These are phyloP conservation scores for Dicranocentrus wangi DNA, from an alignment of 2,888 invertebrate genomes.

Conservation along the genomic window DNA sequence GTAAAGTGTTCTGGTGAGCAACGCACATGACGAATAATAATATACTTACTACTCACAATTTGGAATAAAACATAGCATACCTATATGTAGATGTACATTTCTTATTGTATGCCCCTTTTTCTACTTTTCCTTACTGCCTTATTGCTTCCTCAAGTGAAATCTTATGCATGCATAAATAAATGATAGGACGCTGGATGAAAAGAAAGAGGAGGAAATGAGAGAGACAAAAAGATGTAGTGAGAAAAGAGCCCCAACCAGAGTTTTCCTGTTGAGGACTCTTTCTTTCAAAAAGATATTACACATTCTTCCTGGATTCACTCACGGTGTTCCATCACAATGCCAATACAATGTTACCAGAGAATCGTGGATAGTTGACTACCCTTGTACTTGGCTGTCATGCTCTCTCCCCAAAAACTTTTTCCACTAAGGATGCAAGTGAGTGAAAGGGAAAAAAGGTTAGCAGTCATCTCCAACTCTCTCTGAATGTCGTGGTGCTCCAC, in stretches of 20 bases:
- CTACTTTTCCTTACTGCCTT: background rate
- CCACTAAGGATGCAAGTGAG: slow-evolving; percentile 2
- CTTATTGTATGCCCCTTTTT: too few species aligned
- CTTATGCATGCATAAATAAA: slow-evolving; percentile 15
- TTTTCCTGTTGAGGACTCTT: slow-evolving; percentile 10
- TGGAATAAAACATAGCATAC: too few species aligned
- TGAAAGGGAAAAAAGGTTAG: slow-evolving; percentile 29
- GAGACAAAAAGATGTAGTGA: background rate
- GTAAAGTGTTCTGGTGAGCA: too few species aligned
- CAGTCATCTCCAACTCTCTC: slow-evolving; percentile 27
- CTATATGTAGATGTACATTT: too few species aligned
- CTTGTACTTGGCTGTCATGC: slow-evolving; percentile 21
- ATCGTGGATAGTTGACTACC: background rate
- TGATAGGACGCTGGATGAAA: background rate
- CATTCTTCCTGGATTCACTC: slow-evolving; percentile 6
- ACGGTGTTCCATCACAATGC: background rate
- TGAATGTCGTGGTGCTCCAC: background rate
- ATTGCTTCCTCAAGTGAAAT: slow-evolving; percentile 11
- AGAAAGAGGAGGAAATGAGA: background rate
- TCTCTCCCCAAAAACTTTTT: slow-evolving; percentile 11
- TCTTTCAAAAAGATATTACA: background rate
- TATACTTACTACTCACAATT: too few species aligned
- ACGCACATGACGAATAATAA: too few species aligned
- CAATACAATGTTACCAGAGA: background rate
- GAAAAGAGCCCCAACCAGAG: background rate